Evolutionary conservation across 1,140 invertebrate genomes (phyloP).

Genomic region (Drosophila mojavensis): DNA sequence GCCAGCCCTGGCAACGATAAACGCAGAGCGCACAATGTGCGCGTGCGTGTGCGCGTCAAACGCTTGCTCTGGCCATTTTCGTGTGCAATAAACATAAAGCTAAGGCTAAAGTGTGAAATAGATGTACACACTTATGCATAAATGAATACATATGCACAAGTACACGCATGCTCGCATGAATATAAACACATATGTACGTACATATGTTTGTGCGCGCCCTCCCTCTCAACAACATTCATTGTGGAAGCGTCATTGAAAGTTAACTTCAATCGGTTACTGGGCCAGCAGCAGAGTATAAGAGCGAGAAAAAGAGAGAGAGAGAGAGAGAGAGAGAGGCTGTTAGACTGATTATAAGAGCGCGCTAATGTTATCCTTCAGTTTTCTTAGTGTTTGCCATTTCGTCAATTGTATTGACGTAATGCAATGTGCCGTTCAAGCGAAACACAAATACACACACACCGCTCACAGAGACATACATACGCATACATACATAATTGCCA

Average conservation of each 20-base stretch:
- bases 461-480: neutral
- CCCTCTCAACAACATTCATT: neutral
- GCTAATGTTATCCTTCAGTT: slow-evolving; percentile 58
- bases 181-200: neutral
- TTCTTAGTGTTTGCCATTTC: slow-evolving; percentile 41
- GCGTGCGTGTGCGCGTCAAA: slow-evolving; percentile 22
- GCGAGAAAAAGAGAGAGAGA: neutral
- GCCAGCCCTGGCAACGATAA: slow-evolving; percentile 21
- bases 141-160: neutral
- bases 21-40: slow-evolving; percentile 5
- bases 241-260: slow-evolving; percentile 42
- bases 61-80: slow-evolving; percentile 34
- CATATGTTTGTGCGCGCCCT: neutral
- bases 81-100: slow-evolving; percentile 31
- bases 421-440: slow-evolving; percentile 20
- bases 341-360: slow-evolving; percentile 1
- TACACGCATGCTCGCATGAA: too few species aligned
- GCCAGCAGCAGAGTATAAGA: slow-evolving; percentile 24
- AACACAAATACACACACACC: slow-evolving; percentile 20
- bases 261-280: slow-evolving; percentile 56
- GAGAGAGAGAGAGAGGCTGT: neutral
- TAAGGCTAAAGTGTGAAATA: slow-evolving; percentile 24
- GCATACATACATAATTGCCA: slow-evolving; percentile 8
- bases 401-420: slow-evolving; percentile 74
- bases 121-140: neutral